phyloP scores from a whole-genome alignment of 53 echinoderm and acorn worm genomes.

The Henricia sp. region DNA sequence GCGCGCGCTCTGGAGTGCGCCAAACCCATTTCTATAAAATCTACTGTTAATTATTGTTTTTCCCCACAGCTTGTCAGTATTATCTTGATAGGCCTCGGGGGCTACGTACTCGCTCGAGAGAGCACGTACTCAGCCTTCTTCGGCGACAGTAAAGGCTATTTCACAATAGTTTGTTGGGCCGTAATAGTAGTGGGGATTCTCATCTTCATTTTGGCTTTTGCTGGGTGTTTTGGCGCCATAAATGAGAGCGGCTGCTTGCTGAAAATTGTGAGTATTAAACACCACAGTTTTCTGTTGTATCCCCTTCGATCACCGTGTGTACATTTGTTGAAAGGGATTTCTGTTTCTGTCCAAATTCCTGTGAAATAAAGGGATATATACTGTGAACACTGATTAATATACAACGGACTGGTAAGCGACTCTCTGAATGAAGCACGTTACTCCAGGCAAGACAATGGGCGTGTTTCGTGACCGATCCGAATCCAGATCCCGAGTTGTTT shows the following conservation, averaged over 20 bases:
- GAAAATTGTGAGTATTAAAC: conserved; percentile 25
- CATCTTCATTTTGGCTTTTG: conserved; percentile 64
- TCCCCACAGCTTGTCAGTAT: conserved; percentile 57
- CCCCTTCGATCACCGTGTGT: no score
- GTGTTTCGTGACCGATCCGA: no score
- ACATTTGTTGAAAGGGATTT: no score
- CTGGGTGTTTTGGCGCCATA: conserved; percentile 70
- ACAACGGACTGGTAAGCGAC: no score
- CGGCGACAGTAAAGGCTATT: background rate
- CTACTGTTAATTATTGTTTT: background rate
- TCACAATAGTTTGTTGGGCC: conserved; percentile 1
- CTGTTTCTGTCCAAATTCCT: no score
- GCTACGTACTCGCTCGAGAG: conserved; percentile 32
- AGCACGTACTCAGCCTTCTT: conserved; percentile 40
- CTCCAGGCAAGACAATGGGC: no score
- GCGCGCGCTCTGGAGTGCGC: no score
- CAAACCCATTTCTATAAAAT: no score
- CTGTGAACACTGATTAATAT: no score
- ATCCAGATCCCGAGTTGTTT: no score
- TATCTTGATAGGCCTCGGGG: conserved; percentile 58
- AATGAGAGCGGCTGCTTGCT: conserved; percentile 71
- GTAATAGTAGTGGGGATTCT: conserved; percentile 51
- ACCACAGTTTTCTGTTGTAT: background rate
- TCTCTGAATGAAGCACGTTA: no score
- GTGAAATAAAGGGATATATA: no score